These are phyloP conservation scores for Ploceus nigricollis DNA, from an alignment of 2,113 vertebrate genomes.

Conservation along the genomic window DNA sequence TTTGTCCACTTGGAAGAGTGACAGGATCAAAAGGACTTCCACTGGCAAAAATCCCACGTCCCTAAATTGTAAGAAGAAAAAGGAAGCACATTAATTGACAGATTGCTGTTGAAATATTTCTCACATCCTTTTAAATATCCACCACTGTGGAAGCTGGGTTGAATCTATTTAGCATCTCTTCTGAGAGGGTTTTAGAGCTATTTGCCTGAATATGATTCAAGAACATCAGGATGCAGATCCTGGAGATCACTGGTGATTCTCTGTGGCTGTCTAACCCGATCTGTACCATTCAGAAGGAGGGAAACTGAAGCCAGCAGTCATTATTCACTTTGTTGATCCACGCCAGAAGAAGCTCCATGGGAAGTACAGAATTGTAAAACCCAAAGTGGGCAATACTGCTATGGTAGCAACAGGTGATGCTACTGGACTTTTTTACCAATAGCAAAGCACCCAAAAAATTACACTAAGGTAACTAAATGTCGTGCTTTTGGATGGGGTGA, in stretches of 20 bases:
- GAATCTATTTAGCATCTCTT: neutral
- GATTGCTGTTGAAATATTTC: neutral
- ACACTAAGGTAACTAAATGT: neutral
- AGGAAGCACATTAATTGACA: neutral
- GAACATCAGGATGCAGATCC: neutral
- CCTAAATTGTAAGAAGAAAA: conserved; percentile 72
- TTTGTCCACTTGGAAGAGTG: conserved; percentile 83
- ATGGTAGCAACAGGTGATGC: neutral
- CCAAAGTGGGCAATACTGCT: neutral
- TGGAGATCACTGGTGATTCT: neutral
- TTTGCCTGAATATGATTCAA: neutral
- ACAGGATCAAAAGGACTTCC: conserved; percentile 95
- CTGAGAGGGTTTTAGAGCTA: neutral
- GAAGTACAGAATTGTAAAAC: neutral
- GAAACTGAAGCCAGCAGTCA: neutral
- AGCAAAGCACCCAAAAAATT: neutral
- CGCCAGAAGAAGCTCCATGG: neutral
- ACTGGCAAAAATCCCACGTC: conserved; percentile 91
- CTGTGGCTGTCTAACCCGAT: neutral
- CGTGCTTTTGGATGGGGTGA: neutral
- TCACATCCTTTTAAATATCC: neutral
- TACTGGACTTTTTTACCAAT: neutral
- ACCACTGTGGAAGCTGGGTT: neutral
- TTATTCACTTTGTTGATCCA: neutral
- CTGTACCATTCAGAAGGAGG: neutral